phyloP scores from a whole-genome alignment of 1,140 invertebrate species.

The Globodera rostochiensis region DNA sequence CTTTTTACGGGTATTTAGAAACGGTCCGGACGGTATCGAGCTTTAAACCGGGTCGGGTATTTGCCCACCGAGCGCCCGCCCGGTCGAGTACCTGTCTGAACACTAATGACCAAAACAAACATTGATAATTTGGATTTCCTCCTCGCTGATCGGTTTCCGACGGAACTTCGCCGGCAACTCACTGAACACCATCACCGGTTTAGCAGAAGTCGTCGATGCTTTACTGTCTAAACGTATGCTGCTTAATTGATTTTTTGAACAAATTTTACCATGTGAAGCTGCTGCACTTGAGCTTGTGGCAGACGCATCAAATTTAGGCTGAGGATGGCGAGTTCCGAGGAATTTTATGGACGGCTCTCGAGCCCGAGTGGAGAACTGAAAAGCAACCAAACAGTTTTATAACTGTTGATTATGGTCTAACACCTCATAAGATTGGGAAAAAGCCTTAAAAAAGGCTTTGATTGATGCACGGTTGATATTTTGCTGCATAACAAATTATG shows the following conservation, averaged over 20 bases:
- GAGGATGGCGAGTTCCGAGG: slow-evolving; percentile 41
- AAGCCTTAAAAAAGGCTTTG: not conserved
- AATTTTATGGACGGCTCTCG: slow-evolving; percentile 57
- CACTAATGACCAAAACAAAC: slow-evolving; percentile 23
- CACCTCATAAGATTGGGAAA: not conserved
- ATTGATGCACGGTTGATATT: not conserved
- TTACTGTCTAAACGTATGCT: not conserved
- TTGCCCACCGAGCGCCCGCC: too few species aligned
- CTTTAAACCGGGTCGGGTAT: too few species aligned
- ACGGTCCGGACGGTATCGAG: too few species aligned
- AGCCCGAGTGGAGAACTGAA: slow-evolving; percentile 29
- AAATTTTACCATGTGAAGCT: not conserved
- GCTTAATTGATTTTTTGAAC: not conserved
- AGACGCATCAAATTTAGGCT: slow-evolving; percentile 42
- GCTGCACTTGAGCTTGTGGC: not conserved
- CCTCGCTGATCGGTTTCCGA: slow-evolving; percentile 50
- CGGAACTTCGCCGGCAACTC: slow-evolving; percentile 52
- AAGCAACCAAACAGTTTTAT: not conserved
- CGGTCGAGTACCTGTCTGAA: too few species aligned
- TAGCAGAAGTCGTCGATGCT: not conserved
- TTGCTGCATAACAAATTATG: not conserved
- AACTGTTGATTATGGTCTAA: not conserved
- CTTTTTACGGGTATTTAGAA: too few species aligned
- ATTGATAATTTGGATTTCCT: slow-evolving; percentile 60
- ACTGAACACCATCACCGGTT: slow-evolving; percentile 40